Evolutionary conservation across 2,797 vertebrate species (phyloP), one percentile per base, ranked within the genome.

Genomic region (Hapalemur alaotrensis): DNA sequence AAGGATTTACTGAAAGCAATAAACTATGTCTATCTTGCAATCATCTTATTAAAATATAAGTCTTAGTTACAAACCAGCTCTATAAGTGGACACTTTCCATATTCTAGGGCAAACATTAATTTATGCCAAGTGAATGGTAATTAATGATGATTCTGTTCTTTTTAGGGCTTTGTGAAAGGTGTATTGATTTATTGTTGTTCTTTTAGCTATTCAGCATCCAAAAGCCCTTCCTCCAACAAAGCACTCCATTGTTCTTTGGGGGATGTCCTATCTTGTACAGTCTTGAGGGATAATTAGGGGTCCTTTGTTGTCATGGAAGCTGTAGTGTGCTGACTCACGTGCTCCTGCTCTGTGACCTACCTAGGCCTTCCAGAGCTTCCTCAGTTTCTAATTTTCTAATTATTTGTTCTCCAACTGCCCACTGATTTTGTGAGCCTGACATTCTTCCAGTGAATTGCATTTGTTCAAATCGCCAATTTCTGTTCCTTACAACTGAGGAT

Each of bases 1-100:
- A 57, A 69, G 11, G 23, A 83, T 82, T 50, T 79, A 57, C 59
- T 57, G 20, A 91, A 88, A 63, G 38, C 5, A 88, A 15, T n/a
- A 92, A 96, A 83, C 48, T 17, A 59, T 69, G 30, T 52, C 67
- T 93, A 25, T 59, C 72, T 93, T 76, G 67, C 6, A 80, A 67
- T 91, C 14, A 70, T 81, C 72, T 80, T 88, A 78, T 11, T 70
- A 32, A 85, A 67, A 14, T 52, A 63, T 0, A 50, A 67, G 54
- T 72, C 41, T 95, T 89, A 93, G 91, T 84, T 95, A 84, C 35
- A 84, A 87, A 43, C 83, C 7, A 89, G 28, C 32, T 38, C 22
- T 54, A 14, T 32, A 73, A 70, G 32, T 46, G 28, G n/a, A 67
- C 65, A 32, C 32, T 75, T 67, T 57, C 2, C 30, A 18, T 35